Evolutionary conservation across 2,113 vertebrate genomes (phyloP).

Genomic region (Coracopsis vasa): DNA sequence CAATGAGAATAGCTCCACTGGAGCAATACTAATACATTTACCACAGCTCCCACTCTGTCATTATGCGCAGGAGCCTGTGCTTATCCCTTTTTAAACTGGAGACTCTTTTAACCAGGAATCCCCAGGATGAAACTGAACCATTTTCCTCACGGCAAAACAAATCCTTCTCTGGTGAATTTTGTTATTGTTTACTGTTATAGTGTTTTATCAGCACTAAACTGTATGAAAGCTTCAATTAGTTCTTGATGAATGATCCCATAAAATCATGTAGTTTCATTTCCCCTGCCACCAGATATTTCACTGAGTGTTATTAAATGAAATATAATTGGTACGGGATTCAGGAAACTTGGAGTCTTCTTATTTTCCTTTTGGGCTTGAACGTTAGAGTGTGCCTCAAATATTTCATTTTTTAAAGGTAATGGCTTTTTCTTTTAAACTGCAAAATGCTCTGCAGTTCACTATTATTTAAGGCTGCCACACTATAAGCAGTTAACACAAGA

Average conservation of each 20-base stretch:
- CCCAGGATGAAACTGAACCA: constrained; percentile 82
- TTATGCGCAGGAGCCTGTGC: constrained; percentile 80
- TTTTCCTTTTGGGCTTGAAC: constrained; percentile 56
- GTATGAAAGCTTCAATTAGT: constrained; percentile 98
- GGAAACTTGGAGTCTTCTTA: constrained; percentile 63
- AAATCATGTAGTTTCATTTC: constrained; percentile 94
- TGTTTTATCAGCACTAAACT: constrained; percentile 95
- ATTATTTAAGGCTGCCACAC: not conserved
- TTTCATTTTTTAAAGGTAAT: not conserved
- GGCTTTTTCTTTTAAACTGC: not conserved
- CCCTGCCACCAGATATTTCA: constrained; percentile 90
- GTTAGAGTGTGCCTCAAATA: not conserved
- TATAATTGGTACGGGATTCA: constrained; percentile 81
- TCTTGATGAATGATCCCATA: constrained; percentile 98
- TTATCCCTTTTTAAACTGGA: constrained; percentile 81
- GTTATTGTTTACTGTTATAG: constrained; percentile 88
- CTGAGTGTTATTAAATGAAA: constrained; percentile 88
- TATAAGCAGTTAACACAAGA: not conserved
- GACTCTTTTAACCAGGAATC: constrained; percentile 82
- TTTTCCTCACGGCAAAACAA: constrained; percentile 86
- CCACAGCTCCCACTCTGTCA: constrained; percentile 81
- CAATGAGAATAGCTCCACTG: constrained; percentile 89
- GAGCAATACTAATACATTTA: constrained; percentile 92
- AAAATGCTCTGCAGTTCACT: not conserved
- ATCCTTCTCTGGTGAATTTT: constrained; percentile 85